Base-by-base conservation (phyloP, 2,113 vertebrate species). In the Hypomesus transpacificus region DNA sequence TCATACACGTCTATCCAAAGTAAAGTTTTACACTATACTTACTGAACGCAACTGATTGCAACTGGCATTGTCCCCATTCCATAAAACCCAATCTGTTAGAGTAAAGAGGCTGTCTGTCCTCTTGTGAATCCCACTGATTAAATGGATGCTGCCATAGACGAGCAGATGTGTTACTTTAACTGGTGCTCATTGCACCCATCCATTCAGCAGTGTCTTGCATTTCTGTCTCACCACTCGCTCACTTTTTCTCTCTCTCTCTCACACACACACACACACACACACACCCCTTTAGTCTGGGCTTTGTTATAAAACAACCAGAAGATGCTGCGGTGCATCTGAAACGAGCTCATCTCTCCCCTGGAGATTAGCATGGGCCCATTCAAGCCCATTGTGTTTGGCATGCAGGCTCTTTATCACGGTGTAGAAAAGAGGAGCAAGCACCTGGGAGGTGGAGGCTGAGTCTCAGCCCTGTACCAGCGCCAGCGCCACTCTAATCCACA, bases 361-460 rank as follows among this genome's bases (percentile, higher is more conserved):
- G 2, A n/a, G 53, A 56, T 56, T 56, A 56, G n/a, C 53, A n/a
- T 18, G 53, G 14, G 28, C 28, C 28, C 28, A 34, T 63, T 18
- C 24, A 63, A 17, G 8, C 17, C 16, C 17, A n/a, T 34, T 63
- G 61, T 63, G 61, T n/a, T 34, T 63, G 8, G 22, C 69, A 62
- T 62, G 62, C 57, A 61, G 57, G 34, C 69, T 51, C 31, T 62
- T 60, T 64, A 71, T 34, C 51, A 54, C 20, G 22, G 22, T 13
- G 20, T 71, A 31, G 59, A 31, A 46, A 21, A 71, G 59, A 46
- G 61, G 31, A 21, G 60, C 22, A 70, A 51, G 69, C n/a, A 28
- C 34, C 58, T 60, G 69, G 14, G 68, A 54, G 39, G 13, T 62
- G 69, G n/a, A 64, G 50, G n/a, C 61, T 71, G 59, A 21, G 4